Evolutionary conservation across 1,140 invertebrate genomes (phyloP).

Genomic region (Platyscapa corneri): DNA sequence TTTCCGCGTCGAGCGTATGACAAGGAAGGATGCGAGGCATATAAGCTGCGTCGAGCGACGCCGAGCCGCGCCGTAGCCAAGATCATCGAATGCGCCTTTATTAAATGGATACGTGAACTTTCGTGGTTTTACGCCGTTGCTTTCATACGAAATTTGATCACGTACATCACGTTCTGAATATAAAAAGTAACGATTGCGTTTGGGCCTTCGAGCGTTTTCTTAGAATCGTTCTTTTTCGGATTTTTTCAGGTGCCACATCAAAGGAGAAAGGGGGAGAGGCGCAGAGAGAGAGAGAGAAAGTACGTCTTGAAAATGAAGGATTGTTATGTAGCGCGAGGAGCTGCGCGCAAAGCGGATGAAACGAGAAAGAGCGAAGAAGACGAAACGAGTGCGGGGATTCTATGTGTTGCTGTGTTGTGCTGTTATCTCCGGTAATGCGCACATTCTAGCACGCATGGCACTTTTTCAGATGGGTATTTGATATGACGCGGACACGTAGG

Average conservation of each 20-base stretch:
- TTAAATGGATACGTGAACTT: neutral
- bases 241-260: neutral
- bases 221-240: constrained; percentile 53
- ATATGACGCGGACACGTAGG: constrained; percentile 72
- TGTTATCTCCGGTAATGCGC: constrained; percentile 52
- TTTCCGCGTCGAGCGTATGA: neutral
- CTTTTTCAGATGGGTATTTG: constrained; percentile 74
- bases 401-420: neutral
- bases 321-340: constrained; percentile 3
- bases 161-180: constrained; percentile 55
- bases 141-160: constrained; percentile 47
- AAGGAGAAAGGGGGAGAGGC: constrained; percentile 34
- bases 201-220: constrained; percentile 51
- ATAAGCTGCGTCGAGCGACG: neutral
- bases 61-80: neutral
- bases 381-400: constrained; percentile 18
- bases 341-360: neutral
- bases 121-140: constrained; percentile 23
- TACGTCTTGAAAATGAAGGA: constrained; percentile 34
- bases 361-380: neutral
- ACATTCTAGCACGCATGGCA: constrained; percentile 74
- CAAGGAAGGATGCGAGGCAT: neutral
- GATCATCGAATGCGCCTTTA: constrained; percentile 21
- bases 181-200: constrained; percentile 62
- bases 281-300: neutral